Conservation (phyloP, 2,888 invertebrate species). For the Yponomeuta sedellus region DNA sequence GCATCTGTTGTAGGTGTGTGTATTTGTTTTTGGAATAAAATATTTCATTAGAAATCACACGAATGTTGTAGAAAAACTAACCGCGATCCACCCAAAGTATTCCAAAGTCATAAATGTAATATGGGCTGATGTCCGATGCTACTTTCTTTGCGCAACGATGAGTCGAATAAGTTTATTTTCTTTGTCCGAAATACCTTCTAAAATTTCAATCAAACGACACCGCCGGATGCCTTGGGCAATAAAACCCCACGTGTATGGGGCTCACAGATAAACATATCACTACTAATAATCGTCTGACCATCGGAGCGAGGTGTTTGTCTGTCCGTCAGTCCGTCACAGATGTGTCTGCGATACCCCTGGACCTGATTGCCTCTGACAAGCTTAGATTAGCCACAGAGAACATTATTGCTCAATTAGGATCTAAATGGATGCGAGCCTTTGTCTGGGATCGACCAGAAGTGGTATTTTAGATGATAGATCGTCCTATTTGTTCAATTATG, state of each 20-base stretch:
- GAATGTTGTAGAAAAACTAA: neutral
- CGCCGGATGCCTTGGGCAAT: neutral
- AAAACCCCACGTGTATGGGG: neutral
- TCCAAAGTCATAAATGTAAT: neutral
- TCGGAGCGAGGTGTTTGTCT: constrained; percentile 11
- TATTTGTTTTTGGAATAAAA: no score
- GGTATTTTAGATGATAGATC: no score
- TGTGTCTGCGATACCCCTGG: constrained; percentile 1
- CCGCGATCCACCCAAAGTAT: neutral
- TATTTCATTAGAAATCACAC: no score
- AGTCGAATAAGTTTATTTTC: neutral
- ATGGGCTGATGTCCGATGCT: neutral
- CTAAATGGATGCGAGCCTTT: neutral
- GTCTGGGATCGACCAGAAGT: no score
- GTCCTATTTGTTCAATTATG: no score
- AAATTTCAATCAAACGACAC: neutral
- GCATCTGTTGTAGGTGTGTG: no score
- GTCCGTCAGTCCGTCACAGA: constrained; percentile 7
- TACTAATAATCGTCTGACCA: neutral
- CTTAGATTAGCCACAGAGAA: neutral
- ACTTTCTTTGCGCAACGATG: neutral
- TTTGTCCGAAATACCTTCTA: neutral
- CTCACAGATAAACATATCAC: constrained; percentile 1
- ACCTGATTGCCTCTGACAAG: neutral
- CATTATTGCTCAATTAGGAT: constrained; percentile 1